These are phyloP conservation scores for Pseudonaja textilis DNA, from an alignment of 2,113 vertebrate genomes.

Conservation along the genomic window DNA sequence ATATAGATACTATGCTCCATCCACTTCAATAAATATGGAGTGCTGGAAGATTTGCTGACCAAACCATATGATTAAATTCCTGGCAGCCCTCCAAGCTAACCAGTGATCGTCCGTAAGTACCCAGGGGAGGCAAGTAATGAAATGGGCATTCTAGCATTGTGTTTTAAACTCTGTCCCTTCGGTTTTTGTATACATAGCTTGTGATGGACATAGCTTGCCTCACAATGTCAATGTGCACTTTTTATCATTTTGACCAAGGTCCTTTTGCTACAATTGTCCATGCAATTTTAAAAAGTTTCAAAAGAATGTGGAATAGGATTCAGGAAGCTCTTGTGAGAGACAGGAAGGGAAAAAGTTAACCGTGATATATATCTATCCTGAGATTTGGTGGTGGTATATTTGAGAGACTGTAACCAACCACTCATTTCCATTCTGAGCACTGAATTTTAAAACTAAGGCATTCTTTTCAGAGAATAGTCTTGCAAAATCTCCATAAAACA, in stretches of 20 bases:
- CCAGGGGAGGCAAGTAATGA: neutral
- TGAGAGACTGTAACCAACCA: neutral
- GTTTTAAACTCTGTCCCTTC: neutral
- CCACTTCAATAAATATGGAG: neutral
- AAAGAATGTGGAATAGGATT: neutral
- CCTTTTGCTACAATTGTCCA: too few relatives aligned
- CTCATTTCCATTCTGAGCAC: rapidly evolving
- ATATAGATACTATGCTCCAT: neutral
- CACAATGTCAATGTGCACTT: neutral
- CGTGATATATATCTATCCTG: neutral
- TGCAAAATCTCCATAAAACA: slow-evolving; percentile 15
- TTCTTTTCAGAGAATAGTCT: slow-evolving; percentile 24
- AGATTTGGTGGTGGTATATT: neutral
- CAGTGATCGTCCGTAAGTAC: neutral
- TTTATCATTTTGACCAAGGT: neutral
- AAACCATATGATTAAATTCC: neutral
- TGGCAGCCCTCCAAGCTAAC: neutral
- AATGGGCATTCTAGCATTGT: neutral
- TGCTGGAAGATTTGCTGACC: neutral
- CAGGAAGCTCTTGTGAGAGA: neutral
- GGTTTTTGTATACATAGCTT: neutral
- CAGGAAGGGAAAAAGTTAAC: neutral
- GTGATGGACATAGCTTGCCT: neutral
- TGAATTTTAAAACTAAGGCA: slow-evolving; percentile 39
- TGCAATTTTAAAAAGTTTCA: neutral